Base-by-base conservation (phyloP, 2,888 invertebrate species). In the Lottia gigantea region DNA sequence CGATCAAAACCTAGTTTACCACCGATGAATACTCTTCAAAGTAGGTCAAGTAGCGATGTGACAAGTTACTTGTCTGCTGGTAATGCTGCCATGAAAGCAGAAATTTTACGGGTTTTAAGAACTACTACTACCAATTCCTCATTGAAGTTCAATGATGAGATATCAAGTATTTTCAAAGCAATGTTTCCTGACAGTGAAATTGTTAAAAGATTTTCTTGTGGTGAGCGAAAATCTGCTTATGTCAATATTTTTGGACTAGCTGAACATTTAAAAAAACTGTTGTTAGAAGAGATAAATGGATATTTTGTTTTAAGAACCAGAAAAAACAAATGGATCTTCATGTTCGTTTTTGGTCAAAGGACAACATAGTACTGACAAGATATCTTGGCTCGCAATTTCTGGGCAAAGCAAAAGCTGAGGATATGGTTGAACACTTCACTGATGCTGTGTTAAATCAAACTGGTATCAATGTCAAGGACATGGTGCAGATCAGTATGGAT, bases 321-420 rank as follows among this genome's bases (percentile, higher is more conserved):
- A 46, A 66, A 62, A 79, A 79, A 64, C 74, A 79, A 47, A 74
- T 78, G 75, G 77, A 76, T 67, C 40, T 78, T 11, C 73, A 75
- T 67, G 45, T 77, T 14, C 14, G 71, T 12, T 78, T 71, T 55
- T 73, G 76, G 75, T 64, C 74, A 14, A 66, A 71, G 6, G 62
- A 46, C 11, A 55, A 71, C 7, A 45, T 67, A 12, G 74, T 77
- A 14, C 63, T 40, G 12, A 74, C 74, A 46, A 65, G 73, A 47
- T 77, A 75, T 67, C 66, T 71, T 3, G 64, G 65, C 14, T 73
- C 75, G 40, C 63, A 71, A 47, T 77, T 73, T 71, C 46, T 70
- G 66, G 75, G 76, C 11, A 74, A 77, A 66, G 72, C 66, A 23
- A 76, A 71, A 19, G 67, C 73, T n/a, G 62, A 23, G 40, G 69